Evolutionary conservation across 2,888 invertebrate genomes (phyloP).

Genomic region (Lissocephala sabroskyi): DNA sequence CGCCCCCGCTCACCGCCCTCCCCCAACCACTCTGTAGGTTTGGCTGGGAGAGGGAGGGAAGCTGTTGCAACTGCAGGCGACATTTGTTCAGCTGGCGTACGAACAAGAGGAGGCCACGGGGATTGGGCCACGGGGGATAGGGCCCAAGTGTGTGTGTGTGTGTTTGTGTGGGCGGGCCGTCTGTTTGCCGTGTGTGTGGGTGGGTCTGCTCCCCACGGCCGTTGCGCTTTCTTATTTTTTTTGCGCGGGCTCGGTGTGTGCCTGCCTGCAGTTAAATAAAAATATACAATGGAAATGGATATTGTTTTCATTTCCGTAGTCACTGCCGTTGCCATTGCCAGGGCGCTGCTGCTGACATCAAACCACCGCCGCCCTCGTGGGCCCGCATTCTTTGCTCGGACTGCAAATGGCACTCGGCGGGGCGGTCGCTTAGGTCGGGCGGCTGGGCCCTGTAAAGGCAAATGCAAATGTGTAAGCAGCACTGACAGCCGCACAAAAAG

Average conservation of each 20-base stretch:
- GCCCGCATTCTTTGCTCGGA: constrained; percentile 11
- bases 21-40: not conserved
- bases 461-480: too few relatives aligned
- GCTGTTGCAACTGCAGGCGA: constrained; percentile 9
- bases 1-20: constrained; percentile 5
- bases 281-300: constrained; percentile 58
- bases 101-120: constrained; percentile 22
- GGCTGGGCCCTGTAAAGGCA: too few relatives aligned
- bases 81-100: too few relatives aligned
- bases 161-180: not conserved
- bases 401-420: too few relatives aligned
- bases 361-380: constrained; percentile 20
- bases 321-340: constrained; percentile 17
- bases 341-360: not conserved
- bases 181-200: not conserved
- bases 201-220: not conserved
- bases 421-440: too few relatives aligned
- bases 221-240: constrained; percentile 10
- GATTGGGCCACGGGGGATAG: constrained; percentile 28
- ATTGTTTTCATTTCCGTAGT: constrained; percentile 59
- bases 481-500: too few relatives aligned
- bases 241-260: constrained; percentile 4
- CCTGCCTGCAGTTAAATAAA: constrained; percentile 46
- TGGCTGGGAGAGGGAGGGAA: not conserved
- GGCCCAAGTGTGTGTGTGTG: not conserved